phyloP scores from a whole-genome alignment of 2,797 vertebrate species.

The Micrastur ruficollis region DNA sequence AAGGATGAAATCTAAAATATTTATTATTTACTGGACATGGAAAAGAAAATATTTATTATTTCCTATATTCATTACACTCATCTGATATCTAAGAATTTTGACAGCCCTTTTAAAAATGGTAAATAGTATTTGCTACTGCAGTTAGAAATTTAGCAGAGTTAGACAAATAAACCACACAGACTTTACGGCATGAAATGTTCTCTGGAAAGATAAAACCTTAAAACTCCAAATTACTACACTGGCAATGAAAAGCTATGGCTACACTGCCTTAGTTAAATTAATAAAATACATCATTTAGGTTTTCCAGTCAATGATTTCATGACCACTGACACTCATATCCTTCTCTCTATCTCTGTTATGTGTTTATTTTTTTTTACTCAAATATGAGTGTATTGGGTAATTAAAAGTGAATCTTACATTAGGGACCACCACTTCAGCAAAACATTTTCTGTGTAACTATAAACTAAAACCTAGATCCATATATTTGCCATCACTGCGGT shows the following conservation, averaged over 20 bases:
- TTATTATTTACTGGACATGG: slow-evolving; percentile 24
- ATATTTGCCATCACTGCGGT: slow-evolving; percentile 10
- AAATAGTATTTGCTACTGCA: background rate
- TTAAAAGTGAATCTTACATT: slow-evolving; percentile 49
- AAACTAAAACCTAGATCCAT: background rate
- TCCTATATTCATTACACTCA: background rate
- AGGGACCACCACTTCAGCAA: slow-evolving; percentile 3
- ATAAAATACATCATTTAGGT: slow-evolving; percentile 5
- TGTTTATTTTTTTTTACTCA: slow-evolving; percentile 45
- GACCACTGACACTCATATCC: background rate
- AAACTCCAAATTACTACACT: background rate
- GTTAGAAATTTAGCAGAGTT: background rate
- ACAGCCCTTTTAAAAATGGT: background rate
- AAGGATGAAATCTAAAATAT: slow-evolving; percentile 43
- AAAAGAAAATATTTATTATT: slow-evolving; percentile 46
- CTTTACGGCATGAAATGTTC: slow-evolving; percentile 2
- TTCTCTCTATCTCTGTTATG: background rate
- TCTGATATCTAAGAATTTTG: background rate
- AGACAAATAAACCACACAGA: background rate
- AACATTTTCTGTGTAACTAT: slow-evolving; percentile 31
- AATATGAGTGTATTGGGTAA: slow-evolving; percentile 23
- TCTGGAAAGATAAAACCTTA: slow-evolving; percentile 4
- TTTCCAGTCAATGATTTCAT: background rate
- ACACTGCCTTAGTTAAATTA: background rate
- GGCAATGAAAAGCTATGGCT: background rate